These are phyloP conservation scores for Nebria salina DNA, from an alignment of 2,888 invertebrate genomes.

Conservation along the genomic window DNA sequence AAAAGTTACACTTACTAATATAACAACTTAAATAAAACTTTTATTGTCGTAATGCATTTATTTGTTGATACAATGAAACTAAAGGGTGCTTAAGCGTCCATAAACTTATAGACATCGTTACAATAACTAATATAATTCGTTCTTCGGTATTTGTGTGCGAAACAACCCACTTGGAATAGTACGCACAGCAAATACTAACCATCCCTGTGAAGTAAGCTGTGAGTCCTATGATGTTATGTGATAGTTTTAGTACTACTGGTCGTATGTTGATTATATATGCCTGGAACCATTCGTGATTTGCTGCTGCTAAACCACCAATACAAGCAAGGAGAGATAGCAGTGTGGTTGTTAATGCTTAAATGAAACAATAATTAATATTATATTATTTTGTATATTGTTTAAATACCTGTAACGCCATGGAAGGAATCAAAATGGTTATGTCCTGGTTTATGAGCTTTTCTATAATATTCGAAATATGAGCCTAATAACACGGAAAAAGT, in stretches of 20 bases:
- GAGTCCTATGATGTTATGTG: slow-evolving; percentile 57
- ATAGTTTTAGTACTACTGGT: slow-evolving; percentile 55
- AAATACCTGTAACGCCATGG: slow-evolving; percentile 53
- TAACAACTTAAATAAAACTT: not conserved
- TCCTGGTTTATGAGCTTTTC: slow-evolving; percentile 12
- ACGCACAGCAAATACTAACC: slow-evolving; percentile 55
- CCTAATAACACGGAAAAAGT: slow-evolving; percentile 51
- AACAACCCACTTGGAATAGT: slow-evolving; percentile 56
- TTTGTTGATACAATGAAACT: slow-evolving; percentile 54
- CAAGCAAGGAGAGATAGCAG: slow-evolving; percentile 54
- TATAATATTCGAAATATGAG: slow-evolving; percentile 51
- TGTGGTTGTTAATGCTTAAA: slow-evolving; percentile 57
- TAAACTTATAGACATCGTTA: slow-evolving; percentile 53
- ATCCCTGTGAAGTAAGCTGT: slow-evolving; percentile 56
- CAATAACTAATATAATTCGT: slow-evolving; percentile 54
- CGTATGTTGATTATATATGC: slow-evolving; percentile 51
- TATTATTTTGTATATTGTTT: not conserved
- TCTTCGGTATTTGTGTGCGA: slow-evolving; percentile 53
- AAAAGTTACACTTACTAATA: not conserved
- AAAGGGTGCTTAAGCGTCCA: slow-evolving; percentile 56
- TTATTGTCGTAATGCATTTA: slow-evolving; percentile 47
- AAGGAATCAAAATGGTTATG: slow-evolving; percentile 50
- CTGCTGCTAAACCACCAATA: slow-evolving; percentile 53
- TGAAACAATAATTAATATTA: not conserved
- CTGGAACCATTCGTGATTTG: slow-evolving; percentile 50